Conservation (phyloP, 2,797 vertebrate genomes). For the Sebastes goodei region DNA sequence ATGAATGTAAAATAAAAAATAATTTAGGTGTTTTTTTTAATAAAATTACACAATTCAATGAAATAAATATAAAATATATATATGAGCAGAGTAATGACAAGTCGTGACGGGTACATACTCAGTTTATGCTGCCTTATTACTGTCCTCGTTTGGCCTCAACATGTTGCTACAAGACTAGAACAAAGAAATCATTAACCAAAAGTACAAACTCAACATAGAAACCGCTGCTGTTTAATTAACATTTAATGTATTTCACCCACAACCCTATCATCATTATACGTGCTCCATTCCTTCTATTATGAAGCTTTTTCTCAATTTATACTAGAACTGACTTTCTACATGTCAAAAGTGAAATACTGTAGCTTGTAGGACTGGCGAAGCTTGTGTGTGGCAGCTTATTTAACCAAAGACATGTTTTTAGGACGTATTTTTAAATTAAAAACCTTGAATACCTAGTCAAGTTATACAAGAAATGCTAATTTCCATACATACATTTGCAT, state of each 20-base stretch:
- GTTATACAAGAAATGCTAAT: slow-evolving; percentile 23
- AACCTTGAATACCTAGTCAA: slow-evolving; percentile 52
- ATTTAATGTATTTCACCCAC: slow-evolving; percentile 51
- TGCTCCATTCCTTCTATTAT: slow-evolving; percentile 6
- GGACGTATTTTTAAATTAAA: slow-evolving; percentile 1
- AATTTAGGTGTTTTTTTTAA: slow-evolving; percentile 89
- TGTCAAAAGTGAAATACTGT: slow-evolving; percentile 61
- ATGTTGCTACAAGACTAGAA: slow-evolving; percentile 45
- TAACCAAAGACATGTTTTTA: slow-evolving; percentile 20
- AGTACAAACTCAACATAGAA: slow-evolving; percentile 55
- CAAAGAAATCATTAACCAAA: slow-evolving; percentile 43
- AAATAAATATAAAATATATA: slow-evolving; percentile 94
- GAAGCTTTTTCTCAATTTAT: slow-evolving; percentile 33
- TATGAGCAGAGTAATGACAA: slow-evolving; percentile 76
- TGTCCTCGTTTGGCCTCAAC: slow-evolving; percentile 44
- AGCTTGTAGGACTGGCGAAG: slow-evolving; percentile 77
- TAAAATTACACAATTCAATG: slow-evolving; percentile 86
- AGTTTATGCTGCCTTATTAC: slow-evolving; percentile 67
- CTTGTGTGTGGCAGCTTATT: slow-evolving; percentile 54
- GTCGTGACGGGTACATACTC: slow-evolving; percentile 64
- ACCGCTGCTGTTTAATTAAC: slow-evolving; percentile 50
- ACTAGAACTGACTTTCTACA: slow-evolving; percentile 57
- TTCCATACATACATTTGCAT: slow-evolving; percentile 50
- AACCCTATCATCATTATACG: slow-evolving; percentile 21
- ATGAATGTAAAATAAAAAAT: slow-evolving; percentile 87